phyloP scores from a whole-genome alignment of 2,113 vertebrate species.

The Pelobates fuscus region DNA sequence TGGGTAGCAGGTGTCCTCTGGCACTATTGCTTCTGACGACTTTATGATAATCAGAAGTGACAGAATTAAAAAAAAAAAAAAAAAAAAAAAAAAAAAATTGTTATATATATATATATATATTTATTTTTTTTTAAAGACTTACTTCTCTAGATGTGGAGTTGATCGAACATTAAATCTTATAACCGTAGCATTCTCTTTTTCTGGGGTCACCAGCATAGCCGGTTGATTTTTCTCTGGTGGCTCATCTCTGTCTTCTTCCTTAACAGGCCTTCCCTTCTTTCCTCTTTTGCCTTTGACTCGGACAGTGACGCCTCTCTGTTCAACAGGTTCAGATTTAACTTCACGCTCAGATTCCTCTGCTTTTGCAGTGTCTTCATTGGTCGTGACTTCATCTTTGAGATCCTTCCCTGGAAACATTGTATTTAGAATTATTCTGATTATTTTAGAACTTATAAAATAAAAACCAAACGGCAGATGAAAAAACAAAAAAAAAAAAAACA shows the following conservation, averaged over 20 bases:
- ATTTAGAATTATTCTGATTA: no score
- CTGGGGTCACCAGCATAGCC: conserved; percentile 51
- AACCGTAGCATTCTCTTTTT: conserved; percentile 60
- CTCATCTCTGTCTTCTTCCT: conserved; percentile 40
- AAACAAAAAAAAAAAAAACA: no score
- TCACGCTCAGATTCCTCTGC: not conserved
- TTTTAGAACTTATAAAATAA: no score
- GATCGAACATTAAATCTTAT: conserved; percentile 77
- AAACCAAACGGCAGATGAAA: no score
- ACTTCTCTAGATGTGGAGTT: conserved; percentile 82
- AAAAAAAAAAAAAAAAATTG: no score
- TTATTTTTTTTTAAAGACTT: no score
- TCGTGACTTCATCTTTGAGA: not conserved
- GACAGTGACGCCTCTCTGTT: not conserved
- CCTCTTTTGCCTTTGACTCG: not conserved
- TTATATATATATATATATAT: no score
- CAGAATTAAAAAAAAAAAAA: no score
- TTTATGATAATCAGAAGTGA: no score
- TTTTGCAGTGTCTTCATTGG: not conserved
- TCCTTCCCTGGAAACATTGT: not conserved
- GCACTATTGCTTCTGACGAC: no score
- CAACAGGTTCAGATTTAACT: conserved; percentile 7
- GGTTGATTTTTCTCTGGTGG: conserved; percentile 43
- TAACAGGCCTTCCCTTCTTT: not conserved
- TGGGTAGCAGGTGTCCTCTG: no score